These are phyloP conservation scores for Abscondita cerata DNA, from an alignment of 2,888 invertebrate genomes.

Conservation along the genomic window DNA sequence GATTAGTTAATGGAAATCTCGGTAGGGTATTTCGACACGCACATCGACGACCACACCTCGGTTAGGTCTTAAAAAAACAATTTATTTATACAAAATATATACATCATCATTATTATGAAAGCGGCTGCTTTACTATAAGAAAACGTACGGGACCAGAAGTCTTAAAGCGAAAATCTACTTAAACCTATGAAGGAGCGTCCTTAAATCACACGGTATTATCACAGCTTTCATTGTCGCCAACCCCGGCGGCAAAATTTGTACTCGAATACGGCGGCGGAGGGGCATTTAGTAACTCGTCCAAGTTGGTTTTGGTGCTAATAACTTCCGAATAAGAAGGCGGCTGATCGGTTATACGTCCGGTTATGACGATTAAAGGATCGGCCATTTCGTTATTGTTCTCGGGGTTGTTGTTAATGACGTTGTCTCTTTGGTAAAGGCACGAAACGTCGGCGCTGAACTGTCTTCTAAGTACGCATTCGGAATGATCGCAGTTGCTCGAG, in stretches of 20 bases:
- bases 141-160: no score
- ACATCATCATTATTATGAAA: neutral
- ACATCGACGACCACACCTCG: slow-evolving; percentile 31
- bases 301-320: slow-evolving; percentile 28
- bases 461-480: slow-evolving; percentile 27
- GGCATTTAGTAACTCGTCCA: slow-evolving; percentile 15
- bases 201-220: no score
- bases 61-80: neutral
- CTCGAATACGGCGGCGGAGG: slow-evolving; percentile 31
- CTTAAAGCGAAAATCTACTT: no score
- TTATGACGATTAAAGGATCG: slow-evolving; percentile 24
- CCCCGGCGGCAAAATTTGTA: slow-evolving; percentile 13
- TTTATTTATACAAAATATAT: slow-evolving; percentile 1
- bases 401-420: neutral
- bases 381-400: slow-evolving; percentile 19
- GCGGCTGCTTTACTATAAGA: no score
- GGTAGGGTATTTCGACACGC: slow-evolving; percentile 39
- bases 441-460: slow-evolving; percentile 12
- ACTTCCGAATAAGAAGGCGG: slow-evolving; percentile 55
- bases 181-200: no score
- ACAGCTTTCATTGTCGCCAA: slow-evolving; percentile 8
- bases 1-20: slow-evolving; percentile 44
- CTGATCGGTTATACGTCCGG: slow-evolving; percentile 42
- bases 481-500: slow-evolving; percentile 15
- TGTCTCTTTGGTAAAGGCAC: slow-evolving; percentile 18